Evolutionary conservation across 1,140 invertebrate genomes (phyloP), one percentile per base, ranked within the genome.

Genomic region (Achroia grisella): DNA sequence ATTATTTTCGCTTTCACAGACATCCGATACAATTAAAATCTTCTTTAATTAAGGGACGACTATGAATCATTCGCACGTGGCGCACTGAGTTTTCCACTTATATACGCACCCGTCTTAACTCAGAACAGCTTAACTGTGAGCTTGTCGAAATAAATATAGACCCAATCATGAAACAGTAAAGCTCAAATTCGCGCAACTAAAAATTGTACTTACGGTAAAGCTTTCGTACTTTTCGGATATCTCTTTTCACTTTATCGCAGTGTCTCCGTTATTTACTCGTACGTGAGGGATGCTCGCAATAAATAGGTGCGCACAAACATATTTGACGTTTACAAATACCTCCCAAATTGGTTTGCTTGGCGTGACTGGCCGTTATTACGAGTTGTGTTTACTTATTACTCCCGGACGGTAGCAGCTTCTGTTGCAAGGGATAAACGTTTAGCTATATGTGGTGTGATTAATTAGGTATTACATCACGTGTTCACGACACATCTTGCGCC

Each of bases 41-140:
- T 86, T 86, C 84, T 86, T 86, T 86, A 87, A 87, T 87, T 87
- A 87, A 86, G 83, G 83, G 72, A 76, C 65, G 69, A 54, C 66
- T 56, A 79, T 86, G 73, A 83, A 87, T 87, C 86, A 87, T 87
- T 87, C 71, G 86, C 86, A 87, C 84, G 83, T 87, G 86, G 86
- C 70, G 81, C 81, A 78, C 71, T 59, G 71, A 84, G 74, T 85
- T 83, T 85, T 85, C 81, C 76, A 78, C 71, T 82, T 77, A 71
- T 78, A 71, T 70, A 71, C 65, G 48, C 62, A 60, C 52, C 52
- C 55, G 55, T 62, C 64, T 69, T 72, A 59, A 55, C 41, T 47
- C 50, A 15, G 33, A 60, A 51, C 37, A 44, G 54, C 57, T 62
- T 62, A 69, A 56, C 42, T 55, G 58, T 31, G 60, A 35, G 33